These are phyloP conservation scores for Macropis europaea DNA, from an alignment of 2,888 invertebrate genomes.

Conservation along the genomic window DNA sequence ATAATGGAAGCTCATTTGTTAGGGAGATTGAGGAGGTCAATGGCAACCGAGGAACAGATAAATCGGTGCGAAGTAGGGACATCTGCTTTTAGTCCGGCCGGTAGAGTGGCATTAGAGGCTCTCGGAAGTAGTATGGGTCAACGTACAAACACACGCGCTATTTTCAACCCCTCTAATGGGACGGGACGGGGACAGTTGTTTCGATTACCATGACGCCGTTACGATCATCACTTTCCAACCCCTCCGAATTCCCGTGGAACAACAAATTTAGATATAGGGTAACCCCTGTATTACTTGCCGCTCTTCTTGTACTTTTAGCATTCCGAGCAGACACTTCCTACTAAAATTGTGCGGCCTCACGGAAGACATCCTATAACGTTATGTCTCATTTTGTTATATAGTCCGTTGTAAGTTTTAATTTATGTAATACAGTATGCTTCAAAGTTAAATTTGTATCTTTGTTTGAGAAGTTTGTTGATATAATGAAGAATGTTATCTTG, in stretches of 20 bases:
- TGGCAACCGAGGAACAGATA: constrained; percentile 8
- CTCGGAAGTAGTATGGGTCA: constrained; percentile 34
- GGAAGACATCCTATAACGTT: too few relatives aligned
- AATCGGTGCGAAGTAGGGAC: constrained; percentile 6
- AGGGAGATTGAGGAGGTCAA: neutral
- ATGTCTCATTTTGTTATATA: too few relatives aligned
- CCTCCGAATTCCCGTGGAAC: neutral
- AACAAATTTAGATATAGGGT: neutral
- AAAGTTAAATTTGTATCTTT: too few relatives aligned
- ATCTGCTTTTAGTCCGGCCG: neutral
- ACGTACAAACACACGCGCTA: constrained; percentile 19
- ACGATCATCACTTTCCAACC: constrained; percentile 10
- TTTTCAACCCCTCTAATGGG: constrained; percentile 28
- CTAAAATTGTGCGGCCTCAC: too few relatives aligned
- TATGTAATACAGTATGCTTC: too few relatives aligned
- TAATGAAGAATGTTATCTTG: too few relatives aligned
- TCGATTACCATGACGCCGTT: constrained; percentile 22
- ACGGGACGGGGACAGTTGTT: constrained; percentile 11
- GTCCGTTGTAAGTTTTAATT: too few relatives aligned
- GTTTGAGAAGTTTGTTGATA: too few relatives aligned
- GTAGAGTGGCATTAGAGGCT: neutral
- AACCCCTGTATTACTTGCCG: constrained; percentile 5
- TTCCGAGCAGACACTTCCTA: too few relatives aligned
- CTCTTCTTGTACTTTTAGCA: too few relatives aligned
- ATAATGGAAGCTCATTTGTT: too few relatives aligned